Conservation (phyloP, 2,113 vertebrate species). For the Polypterus bichir region DNA sequence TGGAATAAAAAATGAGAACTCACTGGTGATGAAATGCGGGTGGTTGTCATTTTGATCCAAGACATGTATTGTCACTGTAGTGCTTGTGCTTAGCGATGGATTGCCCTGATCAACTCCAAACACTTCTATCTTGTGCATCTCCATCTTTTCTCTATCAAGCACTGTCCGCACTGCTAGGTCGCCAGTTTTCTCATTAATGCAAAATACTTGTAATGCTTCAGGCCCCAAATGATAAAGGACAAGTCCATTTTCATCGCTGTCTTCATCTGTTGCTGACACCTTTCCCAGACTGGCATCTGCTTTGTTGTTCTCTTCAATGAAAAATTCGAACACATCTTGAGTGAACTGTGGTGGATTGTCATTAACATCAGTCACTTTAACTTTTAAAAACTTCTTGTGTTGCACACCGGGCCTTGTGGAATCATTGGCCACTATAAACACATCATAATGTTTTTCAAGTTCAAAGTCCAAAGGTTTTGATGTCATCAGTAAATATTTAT, state of each 20-base stretch:
- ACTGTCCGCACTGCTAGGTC: slow-evolving; percentile 31
- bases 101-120: slow-evolving; percentile 41
- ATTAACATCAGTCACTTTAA: slow-evolving; percentile 46
- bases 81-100: slow-evolving; percentile 33
- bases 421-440: slow-evolving; percentile 33
- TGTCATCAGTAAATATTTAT: slow-evolving; percentile 53
- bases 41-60: slow-evolving; percentile 55
- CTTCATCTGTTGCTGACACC: slow-evolving; percentile 42
- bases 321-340: slow-evolving; percentile 29
- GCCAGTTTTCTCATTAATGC: slow-evolving; percentile 35
- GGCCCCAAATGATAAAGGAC: slow-evolving; percentile 39
- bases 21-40: slow-evolving; percentile 38
- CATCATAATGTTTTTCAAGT: slow-evolving; percentile 33
- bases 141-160: slow-evolving; percentile 48
- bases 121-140: slow-evolving; percentile 34
- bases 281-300: slow-evolving; percentile 29
- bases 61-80: slow-evolving; percentile 32
- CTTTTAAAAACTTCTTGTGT: slow-evolving; percentile 29
- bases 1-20: slow-evolving; percentile 49
- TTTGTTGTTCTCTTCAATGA: slow-evolving; percentile 48
- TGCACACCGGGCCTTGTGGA: slow-evolving; percentile 6
- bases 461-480: slow-evolving; percentile 54
- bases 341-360: slow-evolving; percentile 47
- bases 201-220: slow-evolving; percentile 30
- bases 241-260: slow-evolving; percentile 36